Conservation (phyloP, 2,113 vertebrate genomes). For the Zosterops hypoxanthus region DNA sequence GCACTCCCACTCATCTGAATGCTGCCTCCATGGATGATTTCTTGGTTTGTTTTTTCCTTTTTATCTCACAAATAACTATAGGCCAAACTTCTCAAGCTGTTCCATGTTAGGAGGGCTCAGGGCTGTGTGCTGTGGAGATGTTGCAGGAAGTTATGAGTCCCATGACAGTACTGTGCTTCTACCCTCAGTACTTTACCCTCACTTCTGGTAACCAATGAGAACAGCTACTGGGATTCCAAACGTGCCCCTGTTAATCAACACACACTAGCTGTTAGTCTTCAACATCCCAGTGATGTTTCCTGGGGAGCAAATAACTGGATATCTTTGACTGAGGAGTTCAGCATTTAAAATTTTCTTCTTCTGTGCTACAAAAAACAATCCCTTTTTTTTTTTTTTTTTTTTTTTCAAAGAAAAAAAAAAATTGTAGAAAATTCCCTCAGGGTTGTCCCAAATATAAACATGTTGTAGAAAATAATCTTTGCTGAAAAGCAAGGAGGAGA, state of each 20-base stretch:
- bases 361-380: background rate
- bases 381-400: rapidly evolving
- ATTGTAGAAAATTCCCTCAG: background rate
- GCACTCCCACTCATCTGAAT: background rate
- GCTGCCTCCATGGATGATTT: background rate
- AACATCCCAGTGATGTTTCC: background rate
- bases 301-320: background rate
- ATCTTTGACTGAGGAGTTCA: background rate
- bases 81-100: background rate
- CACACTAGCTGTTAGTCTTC: background rate
- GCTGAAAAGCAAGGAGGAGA: background rate
- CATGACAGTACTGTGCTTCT: background rate
- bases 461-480: background rate
- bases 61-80: background rate
- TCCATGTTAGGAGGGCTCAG: background rate
- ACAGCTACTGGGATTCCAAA: background rate
- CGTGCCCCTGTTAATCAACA: background rate
- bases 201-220: background rate
- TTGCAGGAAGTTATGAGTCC: background rate
- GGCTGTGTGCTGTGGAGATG: background rate
- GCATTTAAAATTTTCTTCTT: background rate
- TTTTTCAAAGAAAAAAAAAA: background rate
- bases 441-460: background rate
- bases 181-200: background rate
- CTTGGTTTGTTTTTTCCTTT: background rate